Evolutionary conservation across 2,113 vertebrate genomes (phyloP), one percentile per base, ranked within the genome.

Genomic region (Regulus satrapa): DNA sequence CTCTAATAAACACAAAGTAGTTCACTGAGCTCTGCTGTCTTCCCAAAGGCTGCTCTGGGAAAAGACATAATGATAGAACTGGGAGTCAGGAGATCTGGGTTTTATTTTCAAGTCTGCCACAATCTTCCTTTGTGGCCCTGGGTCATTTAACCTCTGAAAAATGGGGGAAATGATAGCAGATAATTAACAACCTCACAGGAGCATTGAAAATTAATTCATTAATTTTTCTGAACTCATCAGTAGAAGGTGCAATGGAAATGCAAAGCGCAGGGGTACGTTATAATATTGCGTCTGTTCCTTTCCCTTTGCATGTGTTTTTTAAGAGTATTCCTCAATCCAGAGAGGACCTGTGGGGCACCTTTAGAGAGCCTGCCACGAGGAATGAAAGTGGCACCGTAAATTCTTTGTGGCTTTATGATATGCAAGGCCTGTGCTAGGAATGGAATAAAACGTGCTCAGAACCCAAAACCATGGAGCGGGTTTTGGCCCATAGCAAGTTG

Each of bases 121-220:
- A 95, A 95, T 97, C 96, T 97, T 97, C 93, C 93, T 97, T 95
- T 94, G 93, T 97, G 94, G 94, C 93, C 95, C 91, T 95, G 95
- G 96, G 96, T 96, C 96, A 95, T 96, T 97, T 96, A 97, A 97
- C 95, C 96, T 97, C 95, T 91, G 95, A 96, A 95, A 97, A 97
- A 97, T 96, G 89, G 89, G 95, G 95, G 89, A 96, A 97, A 95
- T 96, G 93, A 96, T 96, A 95, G 92, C 81, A 95, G 95, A 96
- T 97, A 95, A 97, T 97, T 95, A 97, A 97, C 96, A 95, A 95
- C 95, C 94, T 97, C 94, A 97, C 93, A 96, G 94, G 95, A 96
- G 95, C 94, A 94, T 74, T 97, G 95, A 93, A 96, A 95, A 96
- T 96, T 95, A 97, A 97, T 96, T 96, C 96, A 96, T 95, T 95